A percentile compares a stretch with the other conserved stretches of the same genome.
Evolutionary conservation across 2,888 invertebrate species (phyloP).

Genomic region (Caenorhabditis wallacei): DNA sequence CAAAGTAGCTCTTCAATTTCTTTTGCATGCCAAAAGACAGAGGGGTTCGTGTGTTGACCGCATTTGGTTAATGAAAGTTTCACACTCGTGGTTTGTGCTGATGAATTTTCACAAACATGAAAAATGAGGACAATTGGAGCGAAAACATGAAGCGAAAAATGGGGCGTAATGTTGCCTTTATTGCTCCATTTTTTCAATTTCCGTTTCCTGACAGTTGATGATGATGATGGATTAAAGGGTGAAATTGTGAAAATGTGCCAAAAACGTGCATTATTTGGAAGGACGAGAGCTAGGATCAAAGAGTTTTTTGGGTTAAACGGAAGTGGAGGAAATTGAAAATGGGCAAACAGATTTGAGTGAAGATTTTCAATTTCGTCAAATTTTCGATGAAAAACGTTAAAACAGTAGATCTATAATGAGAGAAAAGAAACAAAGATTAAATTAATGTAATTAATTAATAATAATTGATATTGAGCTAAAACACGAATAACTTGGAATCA

Average conservation of each 20-base stretch:
- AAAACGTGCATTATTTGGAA: background rate
- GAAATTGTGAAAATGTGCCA: background rate
- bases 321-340: background rate
- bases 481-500: too few species aligned
- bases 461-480: too few species aligned
- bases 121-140: slow-evolving; percentile 22
- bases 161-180: slow-evolving; percentile 10
- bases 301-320: background rate
- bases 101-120: slow-evolving; percentile 6
- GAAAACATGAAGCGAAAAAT: slow-evolving; percentile 1
- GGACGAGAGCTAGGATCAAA: background rate
- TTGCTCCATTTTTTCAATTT: slow-evolving; percentile 22
- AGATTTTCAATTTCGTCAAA: background rate
- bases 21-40: slow-evolving; percentile 41
- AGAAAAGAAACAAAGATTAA: too few species aligned
- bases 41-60: slow-evolving; percentile 28
- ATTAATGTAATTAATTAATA: too few species aligned
- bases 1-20: slow-evolving; percentile 48
- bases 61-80: slow-evolving; percentile 54
- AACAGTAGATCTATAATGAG: too few species aligned
- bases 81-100: slow-evolving; percentile 6
- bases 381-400: background rate
- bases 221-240: slow-evolving; percentile 31
- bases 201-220: slow-evolving; percentile 45
- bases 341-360: background rate